Evolutionary conservation across 2,888 invertebrate species (phyloP).

Genomic region (Agrochola litura): DNA sequence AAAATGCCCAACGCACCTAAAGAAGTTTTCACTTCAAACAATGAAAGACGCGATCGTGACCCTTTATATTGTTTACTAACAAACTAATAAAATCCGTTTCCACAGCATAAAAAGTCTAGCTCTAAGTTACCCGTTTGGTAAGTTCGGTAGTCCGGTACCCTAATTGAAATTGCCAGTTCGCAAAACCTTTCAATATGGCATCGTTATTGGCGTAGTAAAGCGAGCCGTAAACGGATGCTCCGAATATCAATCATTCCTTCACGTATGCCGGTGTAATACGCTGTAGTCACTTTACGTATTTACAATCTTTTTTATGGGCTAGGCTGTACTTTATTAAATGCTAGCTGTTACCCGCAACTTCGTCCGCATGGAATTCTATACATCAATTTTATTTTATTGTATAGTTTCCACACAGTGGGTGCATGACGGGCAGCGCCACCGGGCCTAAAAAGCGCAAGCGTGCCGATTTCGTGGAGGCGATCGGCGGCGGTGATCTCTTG

Average conservation of each 20-base stretch:
- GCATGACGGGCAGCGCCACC: too few relatives aligned
- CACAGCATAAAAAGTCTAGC: background rate
- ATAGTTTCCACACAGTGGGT: too few relatives aligned
- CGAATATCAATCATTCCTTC: constrained; percentile 35
- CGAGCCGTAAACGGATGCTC: constrained; percentile 10
- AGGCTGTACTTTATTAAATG: background rate
- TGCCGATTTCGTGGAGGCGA: too few relatives aligned
- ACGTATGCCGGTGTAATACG: constrained; percentile 15
- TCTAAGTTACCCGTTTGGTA: background rate
- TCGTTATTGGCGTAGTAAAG: constrained; percentile 45
- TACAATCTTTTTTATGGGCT: constrained; percentile 12
- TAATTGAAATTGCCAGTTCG: constrained; percentile 37
- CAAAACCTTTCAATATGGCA: constrained; percentile 45
- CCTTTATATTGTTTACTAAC: too few relatives aligned
- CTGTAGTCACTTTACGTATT: constrained; percentile 5
- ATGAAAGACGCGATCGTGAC: too few relatives aligned
- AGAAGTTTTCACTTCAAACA: too few relatives aligned
- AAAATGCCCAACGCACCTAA: too few relatives aligned
- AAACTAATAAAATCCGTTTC: background rate
- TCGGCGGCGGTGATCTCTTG: too few relatives aligned
- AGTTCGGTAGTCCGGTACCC: background rate
- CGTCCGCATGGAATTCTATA: background rate
- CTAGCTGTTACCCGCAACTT: background rate
- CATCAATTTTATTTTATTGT: too few relatives aligned
- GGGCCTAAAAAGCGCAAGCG: too few relatives aligned